Conservation (phyloP, 2,888 invertebrate species). For the Agriopis leucophaearia region DNA sequence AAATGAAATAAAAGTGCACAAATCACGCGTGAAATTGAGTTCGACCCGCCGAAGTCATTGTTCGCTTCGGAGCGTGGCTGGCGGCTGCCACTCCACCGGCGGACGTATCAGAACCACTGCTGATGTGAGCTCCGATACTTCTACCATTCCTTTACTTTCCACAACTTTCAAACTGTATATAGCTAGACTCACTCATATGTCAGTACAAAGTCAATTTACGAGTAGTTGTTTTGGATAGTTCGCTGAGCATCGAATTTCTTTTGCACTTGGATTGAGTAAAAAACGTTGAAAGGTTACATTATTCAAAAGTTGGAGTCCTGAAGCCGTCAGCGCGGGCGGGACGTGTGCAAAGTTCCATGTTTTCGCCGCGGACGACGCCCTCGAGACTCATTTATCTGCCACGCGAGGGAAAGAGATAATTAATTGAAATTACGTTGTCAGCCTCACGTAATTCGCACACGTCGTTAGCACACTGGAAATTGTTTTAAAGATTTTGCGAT, state of each 20-base stretch:
- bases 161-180: slow-evolving; percentile 10
- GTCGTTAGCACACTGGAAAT: slow-evolving; percentile 50
- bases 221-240: slow-evolving; percentile 49
- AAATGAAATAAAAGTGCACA: slow-evolving; percentile 81
- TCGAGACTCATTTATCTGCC: slow-evolving; percentile 75
- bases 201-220: background rate
- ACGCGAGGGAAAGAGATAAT: slow-evolving; percentile 72
- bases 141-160: slow-evolving; percentile 28
- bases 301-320: slow-evolving; percentile 70
- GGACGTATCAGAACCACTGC: slow-evolving; percentile 51
- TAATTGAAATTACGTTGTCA: slow-evolving; percentile 78
- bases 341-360: slow-evolving; percentile 74
- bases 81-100: slow-evolving; percentile 50
- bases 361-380: slow-evolving; percentile 71
- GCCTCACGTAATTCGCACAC: slow-evolving; percentile 58
- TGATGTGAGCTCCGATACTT: slow-evolving; percentile 33
- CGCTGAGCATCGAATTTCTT: slow-evolving; percentile 46
- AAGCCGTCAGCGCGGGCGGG: slow-evolving; percentile 56
- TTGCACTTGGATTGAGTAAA: slow-evolving; percentile 63
- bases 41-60: slow-evolving; percentile 76
- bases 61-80: slow-evolving; percentile 66
- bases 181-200: slow-evolving; percentile 12
- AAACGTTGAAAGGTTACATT: slow-evolving; percentile 72
- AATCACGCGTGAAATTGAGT: slow-evolving; percentile 86
- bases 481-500: slow-evolving; percentile 40